Base-by-base conservation (phyloP, 2,797 vertebrate genomes). In the Luscinia megarhynchos region DNA sequence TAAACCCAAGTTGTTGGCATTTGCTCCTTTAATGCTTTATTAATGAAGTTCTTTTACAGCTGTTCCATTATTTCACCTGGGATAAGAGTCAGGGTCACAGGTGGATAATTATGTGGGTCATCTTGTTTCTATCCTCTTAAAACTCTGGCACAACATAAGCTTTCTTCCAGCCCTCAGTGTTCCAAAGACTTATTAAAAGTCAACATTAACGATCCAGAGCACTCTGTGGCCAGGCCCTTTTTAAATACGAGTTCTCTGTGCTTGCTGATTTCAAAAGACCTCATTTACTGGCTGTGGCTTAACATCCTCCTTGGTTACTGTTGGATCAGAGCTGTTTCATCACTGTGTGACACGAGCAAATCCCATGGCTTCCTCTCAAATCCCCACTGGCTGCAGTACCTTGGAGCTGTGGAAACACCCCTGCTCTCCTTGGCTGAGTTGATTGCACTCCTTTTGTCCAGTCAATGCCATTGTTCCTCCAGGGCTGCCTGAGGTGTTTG, bases 11-110 rank as follows among this genome's bases (percentile, higher is more conserved):
- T 91, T 96, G 94, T 48, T 96, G 96, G 94, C 96, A 94, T 96
- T 86, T 96, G 89, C 95, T 93, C 91, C 87, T 95, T 88, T 95
- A 96, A 96, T 96, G 91, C 94, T 88, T 85, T 95, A 72, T 92
- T 96, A 96, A 96, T 96, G 94, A 95, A 94, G 87, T 94, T 93
- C 89, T 95, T 96, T 87, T 93, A 91, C 93, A 96, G 95, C 95
- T 95, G 94, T 94, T 96, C 93, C 93, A 72, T 96, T 92, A 96
- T 94, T 96, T 94, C 94, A 96, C 96, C 96, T 96, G 96, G 95
- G 93, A 81, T 68, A 74, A 87, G 89, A 94, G 85, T 72, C 76
- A 61, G 89, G 95, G 95, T 96, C 93, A 85, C 96, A 96, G 96
- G 96, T 96, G 95, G 91, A 93, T 95, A 89, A 96, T 95, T 83